These are phyloP conservation scores for Ecdyonurus torrentis DNA, from an alignment of 2,888 invertebrate species.

Conservation along the genomic window DNA sequence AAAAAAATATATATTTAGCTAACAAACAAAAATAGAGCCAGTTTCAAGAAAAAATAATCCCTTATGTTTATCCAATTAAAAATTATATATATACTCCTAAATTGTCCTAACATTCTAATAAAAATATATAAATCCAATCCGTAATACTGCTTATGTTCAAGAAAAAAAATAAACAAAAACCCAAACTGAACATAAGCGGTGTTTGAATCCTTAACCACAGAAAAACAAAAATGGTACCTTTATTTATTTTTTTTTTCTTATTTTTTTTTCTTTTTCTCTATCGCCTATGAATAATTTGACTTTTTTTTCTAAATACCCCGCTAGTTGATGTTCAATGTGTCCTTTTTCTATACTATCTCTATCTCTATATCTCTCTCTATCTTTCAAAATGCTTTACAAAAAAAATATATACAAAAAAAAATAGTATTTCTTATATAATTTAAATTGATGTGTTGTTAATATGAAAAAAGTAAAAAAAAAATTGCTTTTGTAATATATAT, in stretches of 20 bases:
- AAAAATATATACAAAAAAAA: neutral
- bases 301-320: neutral
- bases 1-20: too few relatives aligned
- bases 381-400: constrained; percentile 5
- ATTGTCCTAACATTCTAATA: too few relatives aligned
- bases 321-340: neutral
- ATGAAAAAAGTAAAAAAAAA: neutral
- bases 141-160: neutral
- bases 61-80: too few relatives aligned
- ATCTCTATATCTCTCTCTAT: constrained; percentile 5
- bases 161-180: neutral
- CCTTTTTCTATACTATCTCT: neutral
- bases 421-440: too few relatives aligned
- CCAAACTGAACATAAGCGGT: neutral
- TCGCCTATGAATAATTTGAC: too few relatives aligned
- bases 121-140: too few relatives aligned
- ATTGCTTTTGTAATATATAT: neutral
- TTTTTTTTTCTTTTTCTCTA: neutral
- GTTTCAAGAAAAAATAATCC: neutral
- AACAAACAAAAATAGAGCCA: neutral
- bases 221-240: neutral
- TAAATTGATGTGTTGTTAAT: neutral
- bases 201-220: neutral
- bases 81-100: neutral
- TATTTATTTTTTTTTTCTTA: neutral